These are phyloP conservation scores for Ardeotis arabs DNA, from an alignment of 2,113 vertebrate species.

Conservation along the genomic window DNA sequence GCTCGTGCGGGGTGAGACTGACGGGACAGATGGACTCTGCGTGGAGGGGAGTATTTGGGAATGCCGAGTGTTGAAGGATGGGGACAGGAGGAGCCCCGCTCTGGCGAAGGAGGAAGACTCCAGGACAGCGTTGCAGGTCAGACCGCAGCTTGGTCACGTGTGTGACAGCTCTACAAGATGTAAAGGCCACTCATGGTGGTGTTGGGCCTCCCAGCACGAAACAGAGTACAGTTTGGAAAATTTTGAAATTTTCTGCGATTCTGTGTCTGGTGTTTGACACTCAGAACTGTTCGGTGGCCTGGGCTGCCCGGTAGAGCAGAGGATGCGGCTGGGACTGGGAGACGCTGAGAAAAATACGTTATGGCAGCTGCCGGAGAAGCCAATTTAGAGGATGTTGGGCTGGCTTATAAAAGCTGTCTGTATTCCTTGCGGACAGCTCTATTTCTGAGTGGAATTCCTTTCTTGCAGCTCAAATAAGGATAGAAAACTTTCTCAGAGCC, in stretches of 20 bases:
- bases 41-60: background rate
- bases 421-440: background rate
- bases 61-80: accelerated
- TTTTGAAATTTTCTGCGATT: accelerated
- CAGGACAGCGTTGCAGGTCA: accelerated
- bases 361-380: background rate
- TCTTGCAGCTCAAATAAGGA: background rate
- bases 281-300: accelerated
- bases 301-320: accelerated
- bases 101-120: background rate
- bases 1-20: accelerated
- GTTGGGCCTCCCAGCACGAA: background rate
- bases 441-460: background rate
- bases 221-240: too few species aligned
- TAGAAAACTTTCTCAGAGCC: background rate
- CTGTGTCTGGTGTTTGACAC: background rate
- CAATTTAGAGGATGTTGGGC: background rate
- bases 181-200: accelerated
- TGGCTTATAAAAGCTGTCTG: background rate
- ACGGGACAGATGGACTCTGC: accelerated
- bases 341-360: background rate
- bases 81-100: accelerated
- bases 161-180: background rate
- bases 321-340: accelerated
- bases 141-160: accelerated